Evolutionary conservation across 2,113 vertebrate genomes (phyloP), one percentile per base, ranked within the genome.

Genomic region (Panurus biarmicus): DNA sequence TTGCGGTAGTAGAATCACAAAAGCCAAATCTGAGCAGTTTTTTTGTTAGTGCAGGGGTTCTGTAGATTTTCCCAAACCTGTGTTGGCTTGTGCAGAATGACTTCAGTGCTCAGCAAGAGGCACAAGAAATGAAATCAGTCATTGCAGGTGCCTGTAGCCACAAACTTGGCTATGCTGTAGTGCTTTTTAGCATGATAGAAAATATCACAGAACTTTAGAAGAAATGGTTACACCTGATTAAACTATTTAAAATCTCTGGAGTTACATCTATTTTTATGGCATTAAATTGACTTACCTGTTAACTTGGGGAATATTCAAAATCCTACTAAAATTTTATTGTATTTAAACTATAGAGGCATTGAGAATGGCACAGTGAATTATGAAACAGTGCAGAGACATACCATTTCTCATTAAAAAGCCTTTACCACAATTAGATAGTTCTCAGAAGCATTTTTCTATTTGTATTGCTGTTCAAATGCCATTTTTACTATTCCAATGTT

Each of bases 371-470:
- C 75, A 87, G 85, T 89, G 94, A 97, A 96, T 98, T 96, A 97
- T 92, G 96, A 97, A 97, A 70, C 38, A 26, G 92, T 82, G 10
- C 38, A 26, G 95, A 96, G 93, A 95, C 94, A 90, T 74, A 50
- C 91, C 4, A 64, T 97, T 97, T 96, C 94, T 94, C 81, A 69
- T 97, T 97, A 98, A 97, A 97, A 98, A 97, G 95, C 96, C 96
- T 97, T 98, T 92, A 95, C 96, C 86, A 96, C 95, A 97, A 97
- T 97, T 97, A 97, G 97, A 96, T 95, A 93, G 97, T 97, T 98
- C 96, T 97, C 96, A 97, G 96, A 97, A 98, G 96, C 97, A 97
- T 97, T 97, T 96, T 97, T 96, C 93, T 96, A 83, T 94, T 95
- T 95, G 89, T 94, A 97, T 95, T 95, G 89, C 93, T 51, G 71